A percentile compares a stretch with the other conserved stretches of the same genome.
Evolutionary conservation across 2,888 invertebrate species (phyloP).

Genomic region (Lithophane leautieri): DNA sequence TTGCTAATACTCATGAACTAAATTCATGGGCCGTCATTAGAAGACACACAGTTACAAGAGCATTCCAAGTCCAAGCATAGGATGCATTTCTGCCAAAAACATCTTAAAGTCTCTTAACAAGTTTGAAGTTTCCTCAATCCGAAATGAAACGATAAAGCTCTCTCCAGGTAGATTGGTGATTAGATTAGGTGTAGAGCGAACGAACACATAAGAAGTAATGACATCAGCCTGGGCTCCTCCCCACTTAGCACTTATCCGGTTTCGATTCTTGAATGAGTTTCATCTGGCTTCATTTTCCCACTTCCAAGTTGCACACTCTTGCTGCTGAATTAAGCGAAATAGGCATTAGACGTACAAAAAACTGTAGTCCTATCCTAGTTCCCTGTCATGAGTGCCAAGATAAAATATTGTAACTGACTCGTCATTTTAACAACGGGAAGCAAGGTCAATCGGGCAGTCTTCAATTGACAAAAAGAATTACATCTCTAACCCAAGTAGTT

Average conservation of each 20-base stretch:
- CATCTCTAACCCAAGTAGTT: no score
- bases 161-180: conserved; percentile 62
- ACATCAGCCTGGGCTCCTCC: conserved; percentile 48
- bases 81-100: conserved; percentile 41
- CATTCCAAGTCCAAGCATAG: background rate
- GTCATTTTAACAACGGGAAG: no score
- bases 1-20: background rate
- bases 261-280: conserved; percentile 65
- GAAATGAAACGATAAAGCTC: conserved; percentile 61
- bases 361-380: no score
- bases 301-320: conserved; percentile 29
- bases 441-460: no score
- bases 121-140: conserved; percentile 45
- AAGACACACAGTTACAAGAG: background rate
- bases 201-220: conserved; percentile 64
- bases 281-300: conserved; percentile 40
- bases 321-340: conserved; percentile 12
- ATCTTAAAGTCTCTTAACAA: conserved; percentile 28
- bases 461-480: no score
- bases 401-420: no score
- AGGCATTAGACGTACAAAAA: background rate
- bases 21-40: conserved; percentile 3
- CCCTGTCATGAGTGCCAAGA: no score
- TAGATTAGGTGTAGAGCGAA: conserved; percentile 61
- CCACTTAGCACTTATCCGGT: conserved; percentile 62